These are phyloP conservation scores for Rutilus rutilus DNA, from an alignment of 2,113 vertebrate species.

Conservation along the genomic window DNA sequence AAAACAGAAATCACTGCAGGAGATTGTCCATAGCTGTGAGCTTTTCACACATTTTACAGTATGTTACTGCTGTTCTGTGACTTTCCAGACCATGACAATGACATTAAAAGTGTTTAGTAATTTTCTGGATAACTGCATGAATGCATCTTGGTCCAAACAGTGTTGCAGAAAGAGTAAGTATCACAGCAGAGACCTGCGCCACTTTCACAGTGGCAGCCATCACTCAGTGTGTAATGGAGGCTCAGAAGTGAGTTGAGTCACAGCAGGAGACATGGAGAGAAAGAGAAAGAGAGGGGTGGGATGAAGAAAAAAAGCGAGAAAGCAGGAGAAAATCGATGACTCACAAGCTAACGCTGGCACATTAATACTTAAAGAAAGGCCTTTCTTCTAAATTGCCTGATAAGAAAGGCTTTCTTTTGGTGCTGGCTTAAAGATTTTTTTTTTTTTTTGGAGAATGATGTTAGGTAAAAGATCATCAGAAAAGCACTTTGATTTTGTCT, in stretches of 20 bases:
- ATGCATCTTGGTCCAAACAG: not conserved
- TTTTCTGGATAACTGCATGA: conserved; percentile 21
- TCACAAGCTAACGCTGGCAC: conserved; percentile 11
- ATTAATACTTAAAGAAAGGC: conserved; percentile 38
- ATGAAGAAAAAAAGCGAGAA: conserved; percentile 31
- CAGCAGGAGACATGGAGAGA: conserved; percentile 38
- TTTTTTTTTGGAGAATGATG: not conserved
- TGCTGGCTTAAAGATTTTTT: not conserved
- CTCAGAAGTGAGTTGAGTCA: conserved; percentile 28
- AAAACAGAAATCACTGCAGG: not conserved
- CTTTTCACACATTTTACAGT: not conserved
- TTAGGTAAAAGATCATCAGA: not conserved
- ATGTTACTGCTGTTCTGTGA: not conserved
- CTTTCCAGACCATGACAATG: not conserved
- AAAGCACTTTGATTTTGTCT: not conserved
- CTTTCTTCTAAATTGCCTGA: conserved; percentile 14
- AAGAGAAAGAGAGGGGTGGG: not conserved
- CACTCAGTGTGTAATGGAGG: conserved; percentile 20
- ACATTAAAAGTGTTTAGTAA: not conserved
- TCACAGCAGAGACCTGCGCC: not conserved
- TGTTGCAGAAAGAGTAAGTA: not conserved
- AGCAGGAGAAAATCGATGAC: conserved; percentile 9
- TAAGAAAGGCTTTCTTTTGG: conserved; percentile 25
- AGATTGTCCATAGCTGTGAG: not conserved
- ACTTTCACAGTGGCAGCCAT: conserved; percentile 26